These are phyloP conservation scores for Neodontobutis hainanensis DNA, from an alignment of 2,113 vertebrate genomes.

Conservation along the genomic window DNA sequence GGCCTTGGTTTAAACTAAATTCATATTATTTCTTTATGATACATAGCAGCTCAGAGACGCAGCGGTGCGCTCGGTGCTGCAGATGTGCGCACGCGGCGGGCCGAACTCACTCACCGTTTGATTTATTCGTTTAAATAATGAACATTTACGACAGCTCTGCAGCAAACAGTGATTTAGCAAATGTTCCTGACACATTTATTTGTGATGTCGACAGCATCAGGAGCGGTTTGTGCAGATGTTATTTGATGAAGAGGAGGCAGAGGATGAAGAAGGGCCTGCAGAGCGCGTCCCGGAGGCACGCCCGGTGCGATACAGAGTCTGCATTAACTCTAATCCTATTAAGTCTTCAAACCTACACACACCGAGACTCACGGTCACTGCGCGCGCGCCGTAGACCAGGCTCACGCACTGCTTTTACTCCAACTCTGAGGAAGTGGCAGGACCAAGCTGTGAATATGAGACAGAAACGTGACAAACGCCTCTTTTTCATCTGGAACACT, in stretches of 20 bases:
- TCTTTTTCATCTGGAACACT: conserved; percentile 5
- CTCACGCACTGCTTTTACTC: conserved; percentile 8
- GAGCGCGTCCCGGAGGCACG: background rate
- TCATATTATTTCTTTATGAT: background rate
- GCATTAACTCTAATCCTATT: conserved; percentile 63
- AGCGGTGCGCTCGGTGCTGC: background rate
- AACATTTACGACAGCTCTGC: background rate
- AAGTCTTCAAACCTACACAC: conserved; percentile 49
- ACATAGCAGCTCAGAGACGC: background rate
- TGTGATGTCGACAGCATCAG: no score
- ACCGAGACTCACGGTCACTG: conserved; percentile 11
- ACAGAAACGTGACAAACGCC: conserved; percentile 1
- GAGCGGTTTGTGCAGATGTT: conserved; percentile 3
- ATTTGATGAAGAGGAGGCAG: conserved; percentile 2
- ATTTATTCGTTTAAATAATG: background rate
- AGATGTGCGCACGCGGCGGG: background rate
- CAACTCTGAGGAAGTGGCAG: background rate
- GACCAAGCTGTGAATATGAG: background rate
- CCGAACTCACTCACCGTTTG: background rate
- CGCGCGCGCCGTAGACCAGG: background rate
- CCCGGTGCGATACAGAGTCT: conserved; percentile 28
- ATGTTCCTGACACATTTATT: no score
- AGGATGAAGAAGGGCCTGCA: conserved; percentile 5
- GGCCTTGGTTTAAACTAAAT: background rate
- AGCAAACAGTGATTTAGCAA: no score